Evolutionary conservation across 2,113 vertebrate genomes (phyloP).

Genomic region (Tachuris rubrigastra): DNA sequence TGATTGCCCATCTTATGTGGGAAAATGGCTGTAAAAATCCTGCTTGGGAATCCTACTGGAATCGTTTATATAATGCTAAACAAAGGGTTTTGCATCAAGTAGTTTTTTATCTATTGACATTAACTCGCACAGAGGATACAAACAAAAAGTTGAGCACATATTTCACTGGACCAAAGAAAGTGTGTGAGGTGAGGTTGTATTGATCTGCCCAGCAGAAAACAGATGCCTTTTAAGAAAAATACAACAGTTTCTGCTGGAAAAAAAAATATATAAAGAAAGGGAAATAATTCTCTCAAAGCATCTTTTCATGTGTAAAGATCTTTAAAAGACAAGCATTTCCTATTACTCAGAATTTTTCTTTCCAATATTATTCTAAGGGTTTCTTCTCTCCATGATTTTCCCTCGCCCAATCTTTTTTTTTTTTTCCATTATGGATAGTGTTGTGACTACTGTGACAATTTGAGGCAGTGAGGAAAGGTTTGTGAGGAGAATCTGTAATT

Average conservation of each 20-base stretch:
- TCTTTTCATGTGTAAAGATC: background rate
- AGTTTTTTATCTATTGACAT: background rate
- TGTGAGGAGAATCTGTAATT: background rate
- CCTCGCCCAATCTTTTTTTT: background rate
- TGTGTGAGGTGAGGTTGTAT: background rate
- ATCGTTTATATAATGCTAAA: background rate
- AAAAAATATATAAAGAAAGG: background rate
- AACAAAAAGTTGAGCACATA: background rate
- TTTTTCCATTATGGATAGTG: background rate
- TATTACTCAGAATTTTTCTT: background rate
- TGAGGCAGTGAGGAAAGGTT: background rate
- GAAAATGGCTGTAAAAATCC: conserved; percentile 18
- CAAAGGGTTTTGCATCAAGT: conserved; percentile 1
- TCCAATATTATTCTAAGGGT: background rate
- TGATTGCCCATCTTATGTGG: background rate
- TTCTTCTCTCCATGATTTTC: background rate
- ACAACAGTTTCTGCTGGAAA: background rate
- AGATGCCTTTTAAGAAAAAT: background rate
- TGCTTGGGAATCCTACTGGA: conserved; percentile 9
- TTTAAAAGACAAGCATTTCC: background rate
- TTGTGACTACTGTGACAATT: background rate
- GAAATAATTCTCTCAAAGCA: background rate
- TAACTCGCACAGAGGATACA: background rate
- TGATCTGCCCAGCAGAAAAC: background rate
- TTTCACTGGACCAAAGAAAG: background rate